Percentiles rank a stretch among this genome's conserved stretches.
Conservation (phyloP, 2,888 invertebrate species). For the Orthosia incerta region DNA sequence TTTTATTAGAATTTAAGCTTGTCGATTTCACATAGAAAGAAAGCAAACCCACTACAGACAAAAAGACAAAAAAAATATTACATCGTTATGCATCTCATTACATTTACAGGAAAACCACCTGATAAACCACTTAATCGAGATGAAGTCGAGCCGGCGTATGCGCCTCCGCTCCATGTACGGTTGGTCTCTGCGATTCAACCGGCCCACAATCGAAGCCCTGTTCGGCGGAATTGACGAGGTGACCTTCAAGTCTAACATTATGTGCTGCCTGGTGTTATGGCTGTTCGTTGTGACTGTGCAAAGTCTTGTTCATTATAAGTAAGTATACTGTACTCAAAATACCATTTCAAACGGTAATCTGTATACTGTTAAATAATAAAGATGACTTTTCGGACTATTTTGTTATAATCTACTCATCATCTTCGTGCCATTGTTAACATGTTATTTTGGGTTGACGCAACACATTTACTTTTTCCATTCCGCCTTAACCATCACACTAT, state of each 20-base stretch:
- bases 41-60: background rate
- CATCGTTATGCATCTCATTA: background rate
- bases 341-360: no score
- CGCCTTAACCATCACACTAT: no score
- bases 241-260: conserved; percentile 98
- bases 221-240: conserved; percentile 96
- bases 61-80: background rate
- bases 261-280: conserved; percentile 98
- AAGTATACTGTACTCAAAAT: conserved; percentile 65
- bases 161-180: conserved; percentile 95
- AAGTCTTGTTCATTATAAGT: conserved; percentile 94
- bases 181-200: conserved; percentile 97
- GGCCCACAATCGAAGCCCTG: conserved; percentile 94
- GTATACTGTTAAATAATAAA: no score
- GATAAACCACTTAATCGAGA: conserved; percentile 96
- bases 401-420: no score
- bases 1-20: background rate
- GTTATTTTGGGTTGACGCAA: no score
- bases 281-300: conserved; percentile 96
- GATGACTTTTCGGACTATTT: no score
- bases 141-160: conserved; percentile 97
- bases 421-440: no score
- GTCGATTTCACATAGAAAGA: background rate
- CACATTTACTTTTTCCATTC: no score
- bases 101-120: conserved; percentile 93